Evolutionary conservation across 1,140 invertebrate genomes (phyloP), one percentile per base, ranked within the genome.

Genomic region (Meloidogyne exigua): DNA sequence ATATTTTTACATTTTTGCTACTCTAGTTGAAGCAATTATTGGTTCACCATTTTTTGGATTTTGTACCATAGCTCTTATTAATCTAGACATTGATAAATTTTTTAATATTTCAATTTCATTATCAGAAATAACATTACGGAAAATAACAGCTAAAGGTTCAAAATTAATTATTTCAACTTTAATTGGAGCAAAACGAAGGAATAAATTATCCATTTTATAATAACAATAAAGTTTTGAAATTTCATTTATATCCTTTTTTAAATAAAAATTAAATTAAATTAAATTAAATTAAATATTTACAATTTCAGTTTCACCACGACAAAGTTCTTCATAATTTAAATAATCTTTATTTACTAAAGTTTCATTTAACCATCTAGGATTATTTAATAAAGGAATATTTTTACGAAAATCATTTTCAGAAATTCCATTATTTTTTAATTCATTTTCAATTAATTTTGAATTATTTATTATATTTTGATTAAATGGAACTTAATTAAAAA

Each of bases 31-130:
- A n/a, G n/a, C n/a, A n/a, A n/a, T n/a, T n/a, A n/a, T n/a, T n/a
- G n/a, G n/a, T n/a, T n/a, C n/a, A n/a, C 96, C 96, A 0, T 95
- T 98, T 83, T 92, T 91, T 39, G 94, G 92, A 88, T 99, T 96
- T 88, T 98, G 95, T 2, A 99, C 96, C 0, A 95, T 98, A 1
- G 96, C 96, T 82, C 95, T 90, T 42, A 15, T 36, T 13, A 95
- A 93, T 85, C 92, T 91, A 0, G 95, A 95, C 78, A 91, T 91
- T 0, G 95, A 93, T 88, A 96, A 89, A 84, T 91, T 89, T 88
- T 98, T 94, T 68, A 99, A 92, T 0, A 92, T 89, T 73, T 93
- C 91, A 76, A 98, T 97, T 89, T 99, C 96, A 1, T 90, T 88
- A 85, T 98, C 94, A 77, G 90, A 92, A 81, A 99, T 91, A 25